A percentile compares a stretch with the other conserved stretches of the same genome.
Conservation (phyloP, 2,113 vertebrate species). For the Gobiocypris rarus region DNA sequence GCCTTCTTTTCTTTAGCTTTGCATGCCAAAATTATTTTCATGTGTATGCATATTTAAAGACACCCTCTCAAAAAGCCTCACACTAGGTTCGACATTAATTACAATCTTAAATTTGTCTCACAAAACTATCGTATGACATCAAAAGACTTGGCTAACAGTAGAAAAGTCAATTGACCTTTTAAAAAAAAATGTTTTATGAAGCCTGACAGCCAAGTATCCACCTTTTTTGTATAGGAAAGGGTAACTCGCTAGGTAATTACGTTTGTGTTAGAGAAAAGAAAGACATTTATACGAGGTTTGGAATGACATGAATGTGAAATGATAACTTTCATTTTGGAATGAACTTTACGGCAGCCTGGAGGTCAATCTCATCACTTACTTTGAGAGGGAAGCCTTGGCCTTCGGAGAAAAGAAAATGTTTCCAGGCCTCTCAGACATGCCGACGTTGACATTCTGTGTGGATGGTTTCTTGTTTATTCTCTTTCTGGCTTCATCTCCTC, state of each 20-base stretch:
- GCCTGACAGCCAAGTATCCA: not conserved
- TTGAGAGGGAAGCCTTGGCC: conserved; percentile 76
- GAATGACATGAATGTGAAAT: not conserved
- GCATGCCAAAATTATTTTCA: no score
- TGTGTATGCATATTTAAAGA: not conserved
- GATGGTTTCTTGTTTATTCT: conserved; percentile 67
- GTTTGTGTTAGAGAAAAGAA: not conserved
- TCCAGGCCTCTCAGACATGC: conserved; percentile 70
- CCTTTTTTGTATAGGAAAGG: not conserved
- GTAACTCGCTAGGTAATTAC: not conserved
- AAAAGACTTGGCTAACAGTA: not conserved
- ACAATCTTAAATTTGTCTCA: not conserved
- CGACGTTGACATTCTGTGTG: conserved; percentile 66
- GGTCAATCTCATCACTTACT: conserved; percentile 79
- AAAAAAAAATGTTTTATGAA: no score
- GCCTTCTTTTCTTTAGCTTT: no score
- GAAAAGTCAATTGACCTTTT: not conserved
- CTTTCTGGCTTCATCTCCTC: conserved; percentile 70
- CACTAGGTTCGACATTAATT: no score
- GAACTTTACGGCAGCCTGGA: not conserved
- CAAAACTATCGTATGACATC: not conserved
- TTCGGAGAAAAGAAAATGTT: conserved; percentile 89
- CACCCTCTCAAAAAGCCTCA: not conserved
- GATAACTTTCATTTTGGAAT: not conserved
- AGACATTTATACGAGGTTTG: not conserved